A percentile compares a stretch with the other conserved stretches of the same genome.
Conservation (phyloP, 2,113 vertebrate species). For the Lophura nycthemera region DNA sequence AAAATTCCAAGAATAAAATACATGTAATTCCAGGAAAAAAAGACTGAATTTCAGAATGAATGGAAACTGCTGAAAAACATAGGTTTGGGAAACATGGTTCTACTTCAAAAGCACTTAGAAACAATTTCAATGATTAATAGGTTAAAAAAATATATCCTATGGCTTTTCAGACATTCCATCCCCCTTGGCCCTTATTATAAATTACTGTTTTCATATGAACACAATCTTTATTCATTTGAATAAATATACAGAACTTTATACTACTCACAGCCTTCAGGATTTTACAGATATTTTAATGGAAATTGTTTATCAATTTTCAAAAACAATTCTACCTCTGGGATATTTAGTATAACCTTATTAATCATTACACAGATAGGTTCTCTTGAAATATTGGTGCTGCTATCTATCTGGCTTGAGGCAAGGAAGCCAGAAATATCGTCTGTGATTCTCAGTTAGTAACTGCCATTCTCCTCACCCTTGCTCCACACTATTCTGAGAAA, state of each 20-base stretch:
- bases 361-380: neutral
- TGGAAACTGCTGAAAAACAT: neutral
- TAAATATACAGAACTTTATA: neutral
- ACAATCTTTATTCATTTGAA: neutral
- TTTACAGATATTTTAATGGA: neutral
- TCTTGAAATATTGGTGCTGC: neutral
- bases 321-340: neutral
- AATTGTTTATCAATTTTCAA: neutral
- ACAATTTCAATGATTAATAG: conserved; percentile 2
- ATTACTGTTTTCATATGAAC: neutral
- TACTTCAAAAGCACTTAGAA: conserved; percentile 7
- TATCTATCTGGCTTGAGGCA: neutral
- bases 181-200: neutral
- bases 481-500: neutral
- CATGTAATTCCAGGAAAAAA: neutral
- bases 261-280: neutral
- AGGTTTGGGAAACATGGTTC: neutral
- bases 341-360: neutral
- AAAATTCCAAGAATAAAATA: neutral
- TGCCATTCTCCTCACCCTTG: neutral
- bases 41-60: conserved; percentile 6
- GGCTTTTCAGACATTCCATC: neutral
- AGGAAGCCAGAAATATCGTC: neutral
- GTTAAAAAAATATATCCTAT: neutral
- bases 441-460: neutral